These are phyloP conservation scores for Rhamnusium bicolor DNA, from an alignment of 2,888 invertebrate genomes.

Conservation along the genomic window DNA sequence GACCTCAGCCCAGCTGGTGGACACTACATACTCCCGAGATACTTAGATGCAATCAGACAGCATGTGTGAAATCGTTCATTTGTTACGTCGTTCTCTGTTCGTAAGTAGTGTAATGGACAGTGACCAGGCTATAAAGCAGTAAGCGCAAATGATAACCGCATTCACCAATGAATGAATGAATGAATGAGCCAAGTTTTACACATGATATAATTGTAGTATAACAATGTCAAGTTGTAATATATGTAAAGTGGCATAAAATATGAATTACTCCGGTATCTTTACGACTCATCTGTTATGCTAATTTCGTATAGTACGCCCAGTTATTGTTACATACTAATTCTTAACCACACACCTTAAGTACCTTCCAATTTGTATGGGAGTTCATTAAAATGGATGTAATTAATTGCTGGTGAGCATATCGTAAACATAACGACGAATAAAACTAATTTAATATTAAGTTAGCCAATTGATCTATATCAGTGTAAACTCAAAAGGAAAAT, in stretches of 20 bases:
- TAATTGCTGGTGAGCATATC: background rate
- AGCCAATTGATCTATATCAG: background rate
- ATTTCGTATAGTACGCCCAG: conserved; percentile 28
- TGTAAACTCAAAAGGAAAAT: background rate
- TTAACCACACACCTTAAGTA: background rate
- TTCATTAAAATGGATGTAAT: background rate
- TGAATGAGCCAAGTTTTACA: conserved; percentile 40
- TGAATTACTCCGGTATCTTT: conserved; percentile 40
- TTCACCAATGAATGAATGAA: conserved; percentile 46
- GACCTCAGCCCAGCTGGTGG: too few species aligned
- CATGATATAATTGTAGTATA: conserved; percentile 39
- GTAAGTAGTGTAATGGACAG: conserved; percentile 7
- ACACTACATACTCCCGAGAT: background rate
- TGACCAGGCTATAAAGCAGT: conserved; percentile 27
- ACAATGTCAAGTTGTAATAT: conserved; percentile 38
- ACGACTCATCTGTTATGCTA: conserved; percentile 37
- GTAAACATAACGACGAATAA: background rate
- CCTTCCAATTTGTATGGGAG: background rate
- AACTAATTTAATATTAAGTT: background rate
- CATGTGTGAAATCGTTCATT: conserved; percentile 61
- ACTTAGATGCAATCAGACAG: conserved; percentile 56
- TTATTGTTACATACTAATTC: conserved; percentile 4
- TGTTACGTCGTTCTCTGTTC: conserved; percentile 39
- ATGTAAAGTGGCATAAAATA: conserved; percentile 46
- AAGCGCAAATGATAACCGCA: conserved; percentile 13